phyloP scores from a whole-genome alignment of 2,888 invertebrate genomes.

The Aphelenchoides bicaudatus region DNA sequence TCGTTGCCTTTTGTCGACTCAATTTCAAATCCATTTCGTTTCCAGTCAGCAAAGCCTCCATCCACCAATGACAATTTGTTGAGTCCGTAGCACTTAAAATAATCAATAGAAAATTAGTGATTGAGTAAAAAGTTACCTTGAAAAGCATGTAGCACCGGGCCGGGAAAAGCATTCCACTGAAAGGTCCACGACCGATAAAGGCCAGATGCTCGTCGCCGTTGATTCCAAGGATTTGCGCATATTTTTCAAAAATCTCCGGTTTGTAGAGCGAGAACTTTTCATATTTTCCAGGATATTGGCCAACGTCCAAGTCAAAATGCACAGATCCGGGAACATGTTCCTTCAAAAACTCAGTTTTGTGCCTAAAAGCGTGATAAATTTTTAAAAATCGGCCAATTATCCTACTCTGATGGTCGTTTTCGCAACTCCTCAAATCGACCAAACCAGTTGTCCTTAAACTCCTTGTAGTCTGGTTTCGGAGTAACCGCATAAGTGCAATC shows the following conservation, averaged over 20 bases:
- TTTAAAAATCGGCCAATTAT: background rate
- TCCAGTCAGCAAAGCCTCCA: constrained; percentile 49
- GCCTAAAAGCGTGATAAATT: constrained; percentile 20
- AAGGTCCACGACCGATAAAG: constrained; percentile 46
- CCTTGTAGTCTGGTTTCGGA: constrained; percentile 39
- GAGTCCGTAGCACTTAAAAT: constrained; percentile 45
- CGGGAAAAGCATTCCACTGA: constrained; percentile 52
- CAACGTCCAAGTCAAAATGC: constrained; percentile 44
- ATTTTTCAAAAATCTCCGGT: constrained; percentile 44
- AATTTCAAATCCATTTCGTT: constrained; percentile 32
- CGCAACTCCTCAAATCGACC: constrained; percentile 42
- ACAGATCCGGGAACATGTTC: constrained; percentile 47
- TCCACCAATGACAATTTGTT: constrained; percentile 46
- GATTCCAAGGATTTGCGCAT: constrained; percentile 44
- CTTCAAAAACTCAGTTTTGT: constrained; percentile 28
- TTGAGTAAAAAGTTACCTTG: constrained; percentile 34
- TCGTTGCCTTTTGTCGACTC: constrained; percentile 22
- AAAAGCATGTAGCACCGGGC: constrained; percentile 48
- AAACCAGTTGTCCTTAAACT: constrained; percentile 41
- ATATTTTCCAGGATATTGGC: constrained; percentile 46
- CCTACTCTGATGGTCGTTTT: constrained; percentile 20
- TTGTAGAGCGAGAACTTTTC: constrained; percentile 48
- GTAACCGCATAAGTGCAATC: constrained; percentile 42
- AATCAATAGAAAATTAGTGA: background rate
- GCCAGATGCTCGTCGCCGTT: constrained; percentile 47